A percentile compares a stretch with the other conserved stretches of the same genome.
Evolutionary conservation across 2,113 vertebrate genomes (phyloP).

Genomic region (Hemiscyllium ocellatum): DNA sequence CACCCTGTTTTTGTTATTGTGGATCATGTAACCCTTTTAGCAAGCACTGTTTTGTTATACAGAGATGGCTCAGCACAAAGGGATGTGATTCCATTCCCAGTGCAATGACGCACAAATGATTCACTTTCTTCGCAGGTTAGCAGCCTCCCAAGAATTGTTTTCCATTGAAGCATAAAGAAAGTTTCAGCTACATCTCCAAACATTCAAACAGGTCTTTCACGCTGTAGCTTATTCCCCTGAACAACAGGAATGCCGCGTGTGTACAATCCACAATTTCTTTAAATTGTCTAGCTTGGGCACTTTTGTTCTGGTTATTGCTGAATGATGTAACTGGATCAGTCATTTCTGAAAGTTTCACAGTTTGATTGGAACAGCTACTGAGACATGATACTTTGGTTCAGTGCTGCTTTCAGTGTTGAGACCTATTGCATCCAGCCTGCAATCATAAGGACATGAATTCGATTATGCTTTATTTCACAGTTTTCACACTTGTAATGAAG

Average conservation of each 20-base stretch:
- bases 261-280: not conserved
- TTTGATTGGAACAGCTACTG: constrained; percentile 7
- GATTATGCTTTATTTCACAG: not conserved
- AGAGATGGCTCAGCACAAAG: not conserved
- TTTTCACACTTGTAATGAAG: not conserved
- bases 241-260: not conserved
- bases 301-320: constrained; percentile 8
- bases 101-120: not conserved
- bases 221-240: not conserved
- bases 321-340: not conserved
- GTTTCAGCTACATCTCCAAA: not conserved
- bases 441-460: not conserved
- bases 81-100: not conserved
- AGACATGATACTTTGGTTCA: not conserved
- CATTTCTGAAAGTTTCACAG: not conserved
- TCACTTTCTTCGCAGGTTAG: not conserved
- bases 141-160: not conserved
- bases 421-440: not conserved
- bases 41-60: not conserved
- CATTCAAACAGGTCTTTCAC: not conserved
- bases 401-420: not conserved
- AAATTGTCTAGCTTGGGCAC: not conserved
- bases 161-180: not conserved
- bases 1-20: not conserved
- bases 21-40: not conserved